Conservation (phyloP, 2,113 vertebrate genomes). For the Salvator merianae region DNA sequence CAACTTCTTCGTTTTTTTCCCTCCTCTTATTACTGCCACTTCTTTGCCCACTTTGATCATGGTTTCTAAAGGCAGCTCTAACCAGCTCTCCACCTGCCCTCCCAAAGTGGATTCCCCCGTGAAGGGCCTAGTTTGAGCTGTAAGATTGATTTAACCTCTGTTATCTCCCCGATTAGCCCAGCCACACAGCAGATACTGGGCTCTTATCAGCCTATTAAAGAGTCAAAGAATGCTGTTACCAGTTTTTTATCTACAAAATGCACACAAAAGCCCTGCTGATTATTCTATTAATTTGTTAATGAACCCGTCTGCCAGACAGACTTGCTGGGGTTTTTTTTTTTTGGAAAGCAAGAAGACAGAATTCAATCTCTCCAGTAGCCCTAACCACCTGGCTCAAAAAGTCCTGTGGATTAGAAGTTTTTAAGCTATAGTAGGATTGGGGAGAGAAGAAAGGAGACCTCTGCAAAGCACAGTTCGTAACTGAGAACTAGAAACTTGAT, state of each 20-base stretch:
- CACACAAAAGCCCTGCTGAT: slow-evolving; percentile 84
- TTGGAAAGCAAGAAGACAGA: slow-evolving; percentile 55
- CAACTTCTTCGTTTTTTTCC: not conserved
- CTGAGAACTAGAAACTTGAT: not conserved
- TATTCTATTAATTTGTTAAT: slow-evolving; percentile 86
- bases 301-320: slow-evolving; percentile 79
- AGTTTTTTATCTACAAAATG: slow-evolving; percentile 82
- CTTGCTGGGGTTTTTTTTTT: slow-evolving; percentile 45
- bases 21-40: not conserved
- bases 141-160: slow-evolving; percentile 74
- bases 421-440: not conserved
- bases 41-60: slow-evolving; percentile 22
- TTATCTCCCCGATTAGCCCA: slow-evolving; percentile 79
- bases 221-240: slow-evolving; percentile 81
- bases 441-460: not conserved
- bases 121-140: slow-evolving; percentile 59
- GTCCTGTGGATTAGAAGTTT: slow-evolving; percentile 44
- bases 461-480: not conserved
- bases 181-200: slow-evolving; percentile 73
- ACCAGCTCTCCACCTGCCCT: not conserved
- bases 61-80: slow-evolving; percentile 1
- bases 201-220: slow-evolving; percentile 81
- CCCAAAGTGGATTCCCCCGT: slow-evolving; percentile 14
- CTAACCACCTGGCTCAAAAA: slow-evolving; percentile 29
- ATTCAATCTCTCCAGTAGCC: slow-evolving; percentile 56